These are phyloP conservation scores for Heliocidaris erythrogramma DNA, from an alignment of 35 echinoderm and acorn worm species.

Conservation along the genomic window DNA sequence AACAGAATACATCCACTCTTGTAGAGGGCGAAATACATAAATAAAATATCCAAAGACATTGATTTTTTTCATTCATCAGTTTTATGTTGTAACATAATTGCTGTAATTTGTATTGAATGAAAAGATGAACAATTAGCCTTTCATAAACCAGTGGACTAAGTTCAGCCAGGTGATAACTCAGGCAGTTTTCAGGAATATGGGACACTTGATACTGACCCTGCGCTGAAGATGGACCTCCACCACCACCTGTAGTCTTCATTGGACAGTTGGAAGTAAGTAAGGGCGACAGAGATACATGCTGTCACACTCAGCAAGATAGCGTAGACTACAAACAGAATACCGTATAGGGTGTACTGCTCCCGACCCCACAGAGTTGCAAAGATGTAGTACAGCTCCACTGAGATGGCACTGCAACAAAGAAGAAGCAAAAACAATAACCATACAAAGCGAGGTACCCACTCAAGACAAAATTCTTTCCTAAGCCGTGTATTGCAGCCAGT, in stretches of 20 bases:
- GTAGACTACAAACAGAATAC: constrained; percentile 96
- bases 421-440: neutral
- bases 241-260: constrained; percentile 99
- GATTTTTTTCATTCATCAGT: too few species aligned
- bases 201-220: constrained; percentile 73
- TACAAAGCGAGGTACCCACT: neutral
- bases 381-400: constrained; percentile 99
- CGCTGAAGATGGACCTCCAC: constrained; percentile 98
- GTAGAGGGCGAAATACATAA: too few species aligned
- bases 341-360: constrained; percentile 97
- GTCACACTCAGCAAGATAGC: constrained; percentile 96
- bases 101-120: too few species aligned
- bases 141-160: too few species aligned
- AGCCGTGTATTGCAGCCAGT: too few species aligned
- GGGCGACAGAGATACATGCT: constrained; percentile 95
- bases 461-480: too few species aligned
- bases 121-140: too few species aligned
- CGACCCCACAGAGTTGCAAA: constrained; percentile 98
- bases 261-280: constrained; percentile 97
- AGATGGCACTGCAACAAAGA: constrained; percentile 82
- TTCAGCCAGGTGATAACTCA: too few species aligned
- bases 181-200: neutral
- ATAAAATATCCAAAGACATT: too few species aligned
- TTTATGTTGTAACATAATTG: too few species aligned
- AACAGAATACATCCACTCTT: too few species aligned